Conservation (phyloP, 2,888 invertebrate genomes). For the Augiades crinisus region DNA sequence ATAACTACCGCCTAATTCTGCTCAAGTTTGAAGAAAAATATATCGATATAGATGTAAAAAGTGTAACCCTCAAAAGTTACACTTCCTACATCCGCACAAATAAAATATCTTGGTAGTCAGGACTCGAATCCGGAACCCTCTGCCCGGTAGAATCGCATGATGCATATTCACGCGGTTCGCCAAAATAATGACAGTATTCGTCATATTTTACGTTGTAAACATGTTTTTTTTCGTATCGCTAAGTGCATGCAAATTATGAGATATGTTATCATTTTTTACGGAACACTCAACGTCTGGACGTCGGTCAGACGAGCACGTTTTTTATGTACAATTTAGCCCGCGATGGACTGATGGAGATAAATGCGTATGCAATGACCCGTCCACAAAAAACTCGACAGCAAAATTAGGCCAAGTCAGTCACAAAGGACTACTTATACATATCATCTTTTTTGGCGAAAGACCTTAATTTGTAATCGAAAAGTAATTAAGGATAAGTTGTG, state of each 20-base stretch:
- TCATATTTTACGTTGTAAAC: constrained; percentile 10
- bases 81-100: too few relatives aligned
- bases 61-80: too few relatives aligned
- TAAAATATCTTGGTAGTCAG: too few relatives aligned
- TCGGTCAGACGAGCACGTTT: constrained; percentile 27
- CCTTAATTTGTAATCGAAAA: constrained; percentile 46
- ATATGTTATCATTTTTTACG: constrained; percentile 24
- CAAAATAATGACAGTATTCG: constrained; percentile 1
- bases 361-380: constrained; percentile 52
- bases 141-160: too few relatives aligned
- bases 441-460: constrained; percentile 45
- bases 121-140: too few relatives aligned
- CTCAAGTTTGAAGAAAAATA: too few relatives aligned
- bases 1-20: too few relatives aligned
- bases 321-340: constrained; percentile 34
- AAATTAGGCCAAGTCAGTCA: constrained; percentile 63
- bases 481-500: constrained; percentile 46
- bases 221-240: constrained; percentile 9
- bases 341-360: constrained; percentile 61
- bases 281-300: constrained; percentile 16
- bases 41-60: too few relatives aligned
- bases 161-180: too few relatives aligned
- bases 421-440: constrained; percentile 43
- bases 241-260: constrained; percentile 11
- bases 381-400: constrained; percentile 47